These are phyloP conservation scores for Teleogryllus occipitalis DNA, from an alignment of 1,140 invertebrate genomes.

Conservation along the genomic window DNA sequence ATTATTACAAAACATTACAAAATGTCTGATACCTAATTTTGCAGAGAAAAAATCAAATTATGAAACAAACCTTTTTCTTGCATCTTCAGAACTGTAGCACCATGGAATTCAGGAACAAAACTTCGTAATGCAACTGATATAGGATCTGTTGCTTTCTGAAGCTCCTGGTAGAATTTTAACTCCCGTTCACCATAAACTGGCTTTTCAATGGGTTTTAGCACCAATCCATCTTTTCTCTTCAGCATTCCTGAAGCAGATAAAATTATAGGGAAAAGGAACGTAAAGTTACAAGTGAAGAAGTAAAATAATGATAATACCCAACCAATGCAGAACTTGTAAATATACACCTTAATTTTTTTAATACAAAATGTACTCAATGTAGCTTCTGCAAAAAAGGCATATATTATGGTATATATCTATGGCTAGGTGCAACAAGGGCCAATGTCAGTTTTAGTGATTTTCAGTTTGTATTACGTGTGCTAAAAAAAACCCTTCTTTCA, in stretches of 20 bases:
- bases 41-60: neutral
- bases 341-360: too few relatives aligned
- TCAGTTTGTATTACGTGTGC: too few relatives aligned
- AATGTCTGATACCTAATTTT: neutral
- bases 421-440: too few relatives aligned
- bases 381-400: too few relatives aligned
- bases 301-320: too few relatives aligned
- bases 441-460: too few relatives aligned
- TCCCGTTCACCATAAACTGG: slow-evolving; percentile 56
- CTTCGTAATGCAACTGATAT: slow-evolving; percentile 45
- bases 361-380: too few relatives aligned
- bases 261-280: too few relatives aligned
- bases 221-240: slow-evolving; percentile 48
- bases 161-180: slow-evolving; percentile 59
- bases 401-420: too few relatives aligned
- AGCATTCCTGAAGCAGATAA: slow-evolving; percentile 49
- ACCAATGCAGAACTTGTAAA: too few relatives aligned
- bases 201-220: slow-evolving; percentile 66
- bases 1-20: neutral
- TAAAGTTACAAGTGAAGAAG: too few relatives aligned
- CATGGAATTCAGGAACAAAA: slow-evolving; percentile 54
- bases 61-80: slow-evolving; percentile 40
- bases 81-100: slow-evolving; percentile 47
- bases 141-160: slow-evolving; percentile 42
- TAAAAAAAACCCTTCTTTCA: too few relatives aligned